Percentiles rank a stretch among this genome's conserved stretches.
phyloP scores from a whole-genome alignment of 2,113 vertebrate species.

The Mormyrus lacerda region DNA sequence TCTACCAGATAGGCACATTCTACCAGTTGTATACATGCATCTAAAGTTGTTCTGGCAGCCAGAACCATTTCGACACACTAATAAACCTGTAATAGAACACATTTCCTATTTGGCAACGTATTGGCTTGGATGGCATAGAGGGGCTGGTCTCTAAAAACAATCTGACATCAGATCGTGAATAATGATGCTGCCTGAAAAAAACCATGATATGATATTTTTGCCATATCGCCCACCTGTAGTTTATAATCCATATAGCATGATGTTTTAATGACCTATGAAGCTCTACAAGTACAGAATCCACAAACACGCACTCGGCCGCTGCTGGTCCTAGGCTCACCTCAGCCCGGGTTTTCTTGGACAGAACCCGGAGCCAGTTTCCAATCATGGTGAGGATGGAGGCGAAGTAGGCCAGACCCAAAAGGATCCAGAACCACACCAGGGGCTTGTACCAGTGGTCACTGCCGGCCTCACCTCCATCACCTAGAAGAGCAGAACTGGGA shows the following conservation, averaged over 20 bases:
- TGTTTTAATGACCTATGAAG: neutral
- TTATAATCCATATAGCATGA: neutral
- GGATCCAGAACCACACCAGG: conserved; percentile 86
- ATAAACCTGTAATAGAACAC: neutral
- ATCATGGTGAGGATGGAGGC: conserved; percentile 84
- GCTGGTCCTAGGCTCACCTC: conserved; percentile 44
- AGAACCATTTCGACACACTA: neutral
- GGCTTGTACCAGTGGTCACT: conserved; percentile 74
- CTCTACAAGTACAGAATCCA: neutral
- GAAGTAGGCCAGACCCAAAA: conserved; percentile 83
- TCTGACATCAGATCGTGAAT: neutral
- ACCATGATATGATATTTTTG: neutral
- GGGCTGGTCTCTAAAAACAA: neutral
- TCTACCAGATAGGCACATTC: too few species aligned
- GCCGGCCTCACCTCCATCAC: conserved; percentile 44
- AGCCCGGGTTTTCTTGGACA: conserved; percentile 75
- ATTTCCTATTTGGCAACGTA: neutral
- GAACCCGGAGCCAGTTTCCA: conserved; percentile 80
- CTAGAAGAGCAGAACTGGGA: conserved; percentile 34
- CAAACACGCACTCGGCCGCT: neutral
- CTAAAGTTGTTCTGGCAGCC: neutral
- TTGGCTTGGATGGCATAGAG: neutral
- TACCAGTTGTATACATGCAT: neutral
- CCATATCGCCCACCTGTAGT: neutral
- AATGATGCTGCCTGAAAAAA: neutral